Evolutionary conservation across 2,113 vertebrate genomes (phyloP), one percentile per base, ranked within the genome.

Genomic region (Lasiurus cinereus): DNA sequence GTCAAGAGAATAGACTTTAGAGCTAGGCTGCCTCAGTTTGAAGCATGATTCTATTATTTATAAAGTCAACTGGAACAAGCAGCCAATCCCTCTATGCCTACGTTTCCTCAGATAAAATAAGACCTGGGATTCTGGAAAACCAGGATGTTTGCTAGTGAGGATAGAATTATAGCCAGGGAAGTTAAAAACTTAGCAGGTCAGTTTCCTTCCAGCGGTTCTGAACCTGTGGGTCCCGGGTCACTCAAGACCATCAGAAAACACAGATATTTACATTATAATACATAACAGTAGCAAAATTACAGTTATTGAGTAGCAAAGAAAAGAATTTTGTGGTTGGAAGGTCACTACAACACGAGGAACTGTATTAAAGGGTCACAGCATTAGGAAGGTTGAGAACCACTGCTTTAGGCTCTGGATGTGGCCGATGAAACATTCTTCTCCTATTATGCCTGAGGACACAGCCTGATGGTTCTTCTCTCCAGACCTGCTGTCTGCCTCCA

Each of bases 111-210:
- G 36, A 13, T 78, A 11, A 64, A 64, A 13, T 64, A 64, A 64
- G 62, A 64, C 76, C 48, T 31, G 39, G 24, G 29, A 64, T 39
- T 88, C 16, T 94, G 33, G 50, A 83, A 90, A 95, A 36, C 24
- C 48, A 79, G 27, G 6, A n/a, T 56, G 29, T 78, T 91, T 85
- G 62, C 77, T 78, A 92, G 31, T 90, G 74, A 92, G 33, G 70
- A 39, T 29, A 12, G 39, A 93, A 86, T 12, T 89, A 21, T n/a
- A 73, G n/a, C n/a, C 73, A 95, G 16, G 39, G 56, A 83, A 69
- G 14, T 48, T 4, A 36, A 86, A 85, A 62, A 50, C 39, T 31
- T 31, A 29, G 10, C 10, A 14, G 27, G 70, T 74, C 27, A 39
- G 48, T 64, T 89, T 89, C 73, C 74, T 59, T 66, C 39, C 39